Conservation (phyloP, 2,888 invertebrate species). For the Pediacus dermestoides region DNA sequence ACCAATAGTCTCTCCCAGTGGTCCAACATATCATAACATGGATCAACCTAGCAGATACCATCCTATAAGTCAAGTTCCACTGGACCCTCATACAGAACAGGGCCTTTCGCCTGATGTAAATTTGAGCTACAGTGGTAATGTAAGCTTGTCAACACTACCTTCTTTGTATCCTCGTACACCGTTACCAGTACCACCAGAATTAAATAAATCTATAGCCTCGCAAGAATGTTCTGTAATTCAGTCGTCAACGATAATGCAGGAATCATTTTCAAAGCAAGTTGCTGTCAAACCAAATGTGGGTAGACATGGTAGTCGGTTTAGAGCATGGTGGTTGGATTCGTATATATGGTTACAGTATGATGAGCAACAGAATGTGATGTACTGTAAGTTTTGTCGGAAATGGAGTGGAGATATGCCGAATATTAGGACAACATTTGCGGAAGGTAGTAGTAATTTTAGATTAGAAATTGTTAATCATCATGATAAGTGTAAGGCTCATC, state of each 20-base stretch:
- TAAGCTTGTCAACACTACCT: constrained; percentile 25
- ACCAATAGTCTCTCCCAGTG: constrained; percentile 11
- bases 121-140: too few species aligned
- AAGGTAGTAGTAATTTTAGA: constrained; percentile 72
- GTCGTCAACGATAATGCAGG: constrained; percentile 10
- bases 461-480: constrained; percentile 77
- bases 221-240: constrained; percentile 49
- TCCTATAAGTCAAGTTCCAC: constrained; percentile 24
- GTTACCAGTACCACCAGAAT: constrained; percentile 34
- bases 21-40: constrained; percentile 14
- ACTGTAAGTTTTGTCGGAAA: constrained; percentile 68
- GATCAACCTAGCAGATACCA: constrained; percentile 22
- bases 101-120: constrained; percentile 8
- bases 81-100: constrained; percentile 20
- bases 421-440: constrained; percentile 74
- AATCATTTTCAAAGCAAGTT: too few species aligned
- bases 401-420: constrained; percentile 69
- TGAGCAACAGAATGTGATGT: constrained; percentile 65
- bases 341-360: constrained; percentile 75
- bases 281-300: constrained; percentile 22
- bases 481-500: constrained; percentile 74
- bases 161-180: constrained; percentile 27
- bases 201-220: constrained; percentile 25
- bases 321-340: constrained; percentile 63
- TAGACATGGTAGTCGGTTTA: constrained; percentile 63